Percentiles rank a stretch among this genome's conserved stretches.
Evolutionary conservation across 2,797 vertebrate genomes (phyloP).

Genomic region (Amazona ochrocephala): DNA sequence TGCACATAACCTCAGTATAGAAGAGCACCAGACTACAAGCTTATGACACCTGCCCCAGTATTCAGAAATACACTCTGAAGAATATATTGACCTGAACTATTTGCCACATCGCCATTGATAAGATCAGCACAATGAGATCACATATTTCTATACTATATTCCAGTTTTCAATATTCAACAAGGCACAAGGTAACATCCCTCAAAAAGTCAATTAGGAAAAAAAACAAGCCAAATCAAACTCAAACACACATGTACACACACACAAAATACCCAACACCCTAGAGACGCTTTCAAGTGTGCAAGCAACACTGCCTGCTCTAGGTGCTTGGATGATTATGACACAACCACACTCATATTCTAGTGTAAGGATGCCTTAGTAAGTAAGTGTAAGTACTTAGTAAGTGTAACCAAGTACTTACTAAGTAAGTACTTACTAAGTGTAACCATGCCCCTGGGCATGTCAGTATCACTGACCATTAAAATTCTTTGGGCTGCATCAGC

Average conservation of each 20-base stretch:
- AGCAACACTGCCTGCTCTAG: not conserved
- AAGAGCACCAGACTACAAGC: not conserved
- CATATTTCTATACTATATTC: not conserved
- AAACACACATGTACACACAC: not conserved
- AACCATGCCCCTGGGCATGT: not conserved
- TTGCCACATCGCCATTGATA: not conserved
- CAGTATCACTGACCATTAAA: not conserved
- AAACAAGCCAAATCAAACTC: not conserved
- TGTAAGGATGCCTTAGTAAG: not conserved
- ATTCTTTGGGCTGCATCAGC: not conserved
- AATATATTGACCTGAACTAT: not conserved
- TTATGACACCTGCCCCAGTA: not conserved
- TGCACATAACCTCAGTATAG: not conserved
- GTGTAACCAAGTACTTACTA: too few species aligned
- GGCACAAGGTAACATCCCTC: accelerated
- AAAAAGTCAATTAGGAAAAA: not conserved
- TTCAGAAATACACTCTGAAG: not conserved
- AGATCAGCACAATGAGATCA: not conserved
- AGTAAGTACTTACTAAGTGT: too few species aligned
- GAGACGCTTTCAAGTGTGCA: not conserved
- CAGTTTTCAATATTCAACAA: not conserved
- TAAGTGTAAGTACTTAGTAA: too few species aligned
- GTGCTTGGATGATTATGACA: not conserved
- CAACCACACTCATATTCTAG: not conserved
- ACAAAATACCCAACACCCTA: not conserved